Evolutionary conservation across 2,888 invertebrate genomes (phyloP), one percentile per base, ranked within the genome.

Genomic region (Phorcus lineatus): DNA sequence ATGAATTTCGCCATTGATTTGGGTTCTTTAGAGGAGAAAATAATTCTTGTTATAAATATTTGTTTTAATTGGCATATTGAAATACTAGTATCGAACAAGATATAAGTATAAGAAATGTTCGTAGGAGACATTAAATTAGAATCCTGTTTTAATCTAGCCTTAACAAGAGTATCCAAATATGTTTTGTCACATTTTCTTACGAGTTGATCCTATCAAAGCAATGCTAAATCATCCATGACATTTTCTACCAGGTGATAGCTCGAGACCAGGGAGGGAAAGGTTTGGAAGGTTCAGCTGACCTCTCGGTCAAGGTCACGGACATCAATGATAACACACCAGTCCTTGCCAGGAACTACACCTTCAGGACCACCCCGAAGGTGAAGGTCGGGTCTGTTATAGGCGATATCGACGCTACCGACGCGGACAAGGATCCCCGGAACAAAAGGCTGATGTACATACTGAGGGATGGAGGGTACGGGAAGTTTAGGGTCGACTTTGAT

Each of bases 361-460:
- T 82, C 62, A 36, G 70, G n/a, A 54, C 82, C 11, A 55, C 74
- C 22, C 78, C 80, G 0, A 36, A 54, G 52, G 74, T 76, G 11
- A 47, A 54, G 19, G 52, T 79, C 16, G 83, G 83, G 24, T 76
- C 80, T 2, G 57, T 40, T 28, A 57, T 84, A 1, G 75, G 77
- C 11, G 78, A 55, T 16, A 75, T 84, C 9, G 22, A 75, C n/a
- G 83, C 83, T 2, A 31, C 28, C 16, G 83, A 84, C 54, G 76
- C 28, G 3, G 83, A 84, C 47, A 24, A 40, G 6, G 75, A 80
- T 17, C 40, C 62, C 11, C 62, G 81, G 57, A 86, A 85, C 77
- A 82, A 82, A 36, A 67, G 79, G 36, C 70, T 86, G 13, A 82
- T 85, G 55, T 85, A 83, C 75, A 66, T 84, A 3, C 81, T 86